Percentiles rank a stretch among this genome's conserved stretches.
Evolutionary conservation across 2,113 vertebrate species (phyloP).

Genomic region (Tragelaphus imberbis): DNA sequence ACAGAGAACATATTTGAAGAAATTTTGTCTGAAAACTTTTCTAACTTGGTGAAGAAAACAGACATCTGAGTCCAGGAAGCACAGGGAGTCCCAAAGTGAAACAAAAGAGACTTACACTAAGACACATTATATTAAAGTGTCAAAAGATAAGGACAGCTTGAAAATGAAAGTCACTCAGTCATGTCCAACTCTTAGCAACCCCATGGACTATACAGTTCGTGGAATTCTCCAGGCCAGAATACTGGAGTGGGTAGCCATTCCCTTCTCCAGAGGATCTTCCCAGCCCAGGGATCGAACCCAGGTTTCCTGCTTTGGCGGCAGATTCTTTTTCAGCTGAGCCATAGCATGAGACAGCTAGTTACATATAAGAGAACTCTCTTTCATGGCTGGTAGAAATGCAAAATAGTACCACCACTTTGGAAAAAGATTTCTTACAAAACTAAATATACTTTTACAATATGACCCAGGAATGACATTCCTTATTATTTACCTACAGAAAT

Average conservation of each 20-base stretch:
- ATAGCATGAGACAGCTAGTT: neutral
- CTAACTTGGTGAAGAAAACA: neutral
- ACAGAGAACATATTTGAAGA: neutral
- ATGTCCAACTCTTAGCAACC: neutral
- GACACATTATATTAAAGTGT: neutral
- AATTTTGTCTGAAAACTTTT: neutral
- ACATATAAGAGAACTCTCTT: neutral
- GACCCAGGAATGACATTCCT: neutral
- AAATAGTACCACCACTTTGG: neutral
- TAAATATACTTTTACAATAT: neutral
- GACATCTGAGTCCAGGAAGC: neutral
- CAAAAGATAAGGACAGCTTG: neutral
- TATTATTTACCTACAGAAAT: neutral
- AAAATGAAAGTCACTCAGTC: neutral
- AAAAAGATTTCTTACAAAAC: neutral
- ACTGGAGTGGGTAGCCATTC: accelerated
- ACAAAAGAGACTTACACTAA: neutral
- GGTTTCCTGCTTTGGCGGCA: neutral
- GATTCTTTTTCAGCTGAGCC: neutral
- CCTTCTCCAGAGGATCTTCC: neutral
- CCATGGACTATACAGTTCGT: neutral
- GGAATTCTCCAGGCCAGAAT: neutral
- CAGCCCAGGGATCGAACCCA: neutral
- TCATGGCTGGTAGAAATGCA: neutral
- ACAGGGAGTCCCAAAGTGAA: neutral